Evolutionary conservation across 2,797 vertebrate species (phyloP), one percentile per base, ranked within the genome.

Genomic region (Ibycter americanus): DNA sequence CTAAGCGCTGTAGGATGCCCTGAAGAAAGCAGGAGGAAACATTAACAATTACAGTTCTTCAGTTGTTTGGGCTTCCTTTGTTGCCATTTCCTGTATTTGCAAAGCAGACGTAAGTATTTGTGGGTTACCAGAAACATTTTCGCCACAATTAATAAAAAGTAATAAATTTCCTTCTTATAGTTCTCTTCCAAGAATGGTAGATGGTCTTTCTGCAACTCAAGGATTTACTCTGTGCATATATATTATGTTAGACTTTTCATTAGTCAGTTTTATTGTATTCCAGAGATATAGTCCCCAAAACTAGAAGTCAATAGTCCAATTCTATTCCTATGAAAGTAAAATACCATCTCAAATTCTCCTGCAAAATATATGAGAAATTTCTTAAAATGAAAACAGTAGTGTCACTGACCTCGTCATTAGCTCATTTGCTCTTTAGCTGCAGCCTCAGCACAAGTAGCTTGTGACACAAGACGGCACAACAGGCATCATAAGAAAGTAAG

Each of bases 1-100:
- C 97, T 97, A 99, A 97, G 44, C 99, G 99, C 97, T 99, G 99
- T 96, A 99, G 79, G 97, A 99, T 98, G 42, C 98, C 98, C 99
- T 99, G 87, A 62, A 94, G 78, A 92, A 78, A 86, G 5, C 5
- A 71, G 15, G 11, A 61, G 12, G 6, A 34, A 77, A 79, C 6
- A 16, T 94, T 90, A 94, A 87, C 15, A 26, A 79, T 20, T 52
- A 51, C 25, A 79, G 21, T 56, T 74, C 56, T 81, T 87, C 32
- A 32, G 0, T 68, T 91, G 65, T n/a, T 10, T n/a, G 9, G 9
- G 20, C 42, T 83, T 76, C 34, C 54, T 74, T 36, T 27, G 3
- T 72, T 86, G 42, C 22, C 40, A 12, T 71, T 71, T 84, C 21
- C 25, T 38, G 1, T 62, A 44, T 72, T 82, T 68, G 8, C 12